phyloP scores from a whole-genome alignment of 2,888 invertebrate genomes.

The Cartodere bifasciata region DNA sequence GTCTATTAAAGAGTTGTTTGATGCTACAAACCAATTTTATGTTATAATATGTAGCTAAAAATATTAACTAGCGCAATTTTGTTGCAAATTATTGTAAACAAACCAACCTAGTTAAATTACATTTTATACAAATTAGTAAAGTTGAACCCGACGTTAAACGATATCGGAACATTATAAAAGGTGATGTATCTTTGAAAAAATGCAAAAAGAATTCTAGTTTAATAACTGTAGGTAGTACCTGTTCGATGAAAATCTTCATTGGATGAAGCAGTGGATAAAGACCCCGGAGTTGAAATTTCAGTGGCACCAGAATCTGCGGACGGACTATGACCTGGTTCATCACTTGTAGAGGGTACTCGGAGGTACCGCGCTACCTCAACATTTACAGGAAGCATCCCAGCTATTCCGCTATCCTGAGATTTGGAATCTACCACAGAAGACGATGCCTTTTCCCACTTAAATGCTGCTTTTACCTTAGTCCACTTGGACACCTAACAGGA shows the following conservation, averaged over 20 bases:
- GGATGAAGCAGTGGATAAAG: slow-evolving; percentile 60
- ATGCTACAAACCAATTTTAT: too few relatives aligned
- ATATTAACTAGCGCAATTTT: too few relatives aligned
- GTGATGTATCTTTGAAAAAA: too few relatives aligned
- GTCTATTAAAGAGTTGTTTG: too few relatives aligned
- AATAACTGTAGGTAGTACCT: too few relatives aligned
- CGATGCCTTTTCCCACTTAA: slow-evolving; percentile 69
- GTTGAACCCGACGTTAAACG: too few relatives aligned
- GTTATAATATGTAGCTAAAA: too few relatives aligned
- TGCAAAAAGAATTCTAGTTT: too few relatives aligned
- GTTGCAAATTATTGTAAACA: too few relatives aligned
- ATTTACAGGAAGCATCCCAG: slow-evolving; percentile 36
- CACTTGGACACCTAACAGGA: slow-evolving; percentile 69
- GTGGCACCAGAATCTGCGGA: slow-evolving; percentile 41
- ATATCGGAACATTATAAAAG: too few relatives aligned
- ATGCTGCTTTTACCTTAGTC: slow-evolving; percentile 81
- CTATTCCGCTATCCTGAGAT: slow-evolving; percentile 35
- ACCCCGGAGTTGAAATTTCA: slow-evolving; percentile 49
- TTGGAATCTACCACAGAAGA: slow-evolving; percentile 31
- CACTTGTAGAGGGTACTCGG: slow-evolving; percentile 37
- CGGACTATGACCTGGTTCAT: slow-evolving; percentile 33
- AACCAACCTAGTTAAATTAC: too few relatives aligned
- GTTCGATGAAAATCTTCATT: slow-evolving; percentile 46
- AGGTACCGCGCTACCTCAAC: slow-evolving; percentile 41
- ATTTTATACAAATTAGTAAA: too few relatives aligned